Evolutionary conservation across 2,797 vertebrate genomes (phyloP).

Genomic region (Melanotaenia maccullochi): DNA sequence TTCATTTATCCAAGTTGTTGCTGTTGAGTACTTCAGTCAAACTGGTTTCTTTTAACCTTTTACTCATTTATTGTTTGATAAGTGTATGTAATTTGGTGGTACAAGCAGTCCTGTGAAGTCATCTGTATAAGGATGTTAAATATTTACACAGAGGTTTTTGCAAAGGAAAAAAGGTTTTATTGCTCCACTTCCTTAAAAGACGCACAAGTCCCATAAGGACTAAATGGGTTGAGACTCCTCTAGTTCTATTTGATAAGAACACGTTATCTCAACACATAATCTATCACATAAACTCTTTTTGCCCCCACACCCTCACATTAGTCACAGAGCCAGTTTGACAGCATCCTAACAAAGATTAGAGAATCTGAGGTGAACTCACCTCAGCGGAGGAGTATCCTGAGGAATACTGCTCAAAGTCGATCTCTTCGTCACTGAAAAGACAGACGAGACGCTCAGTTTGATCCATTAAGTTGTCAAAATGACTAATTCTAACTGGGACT

Average conservation of each 20-base stretch:
- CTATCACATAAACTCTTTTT: not conserved
- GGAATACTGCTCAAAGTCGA: slow-evolving; percentile 92
- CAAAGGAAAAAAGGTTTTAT: not conserved
- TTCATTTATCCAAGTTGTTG: not conserved
- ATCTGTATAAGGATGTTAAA: not conserved
- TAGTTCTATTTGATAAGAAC: not conserved
- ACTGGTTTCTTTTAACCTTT: not conserved
- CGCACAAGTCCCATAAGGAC: not conserved
- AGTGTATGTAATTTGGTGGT: not conserved
- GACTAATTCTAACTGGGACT: not conserved
- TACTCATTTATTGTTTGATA: not conserved
- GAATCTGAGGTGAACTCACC: slow-evolving; percentile 82
- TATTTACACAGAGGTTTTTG: not conserved
- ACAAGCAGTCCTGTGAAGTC: not conserved
- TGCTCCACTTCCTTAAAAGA: not conserved
- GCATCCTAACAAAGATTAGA: not conserved
- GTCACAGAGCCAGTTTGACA: slow-evolving; percentile 4
- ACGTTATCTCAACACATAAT: not conserved
- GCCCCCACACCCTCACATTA: not conserved
- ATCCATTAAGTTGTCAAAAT: not conserved
- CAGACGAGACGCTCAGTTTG: slow-evolving; percentile 34
- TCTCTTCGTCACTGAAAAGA: slow-evolving; percentile 88
- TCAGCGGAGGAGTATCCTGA: slow-evolving; percentile 98
- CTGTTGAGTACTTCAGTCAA: not conserved
- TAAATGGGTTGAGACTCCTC: not conserved